A percentile compares a stretch with the other conserved stretches of the same genome.
phyloP scores from a whole-genome alignment of 1,140 invertebrate species.

The Brachionus plicatilis region DNA sequence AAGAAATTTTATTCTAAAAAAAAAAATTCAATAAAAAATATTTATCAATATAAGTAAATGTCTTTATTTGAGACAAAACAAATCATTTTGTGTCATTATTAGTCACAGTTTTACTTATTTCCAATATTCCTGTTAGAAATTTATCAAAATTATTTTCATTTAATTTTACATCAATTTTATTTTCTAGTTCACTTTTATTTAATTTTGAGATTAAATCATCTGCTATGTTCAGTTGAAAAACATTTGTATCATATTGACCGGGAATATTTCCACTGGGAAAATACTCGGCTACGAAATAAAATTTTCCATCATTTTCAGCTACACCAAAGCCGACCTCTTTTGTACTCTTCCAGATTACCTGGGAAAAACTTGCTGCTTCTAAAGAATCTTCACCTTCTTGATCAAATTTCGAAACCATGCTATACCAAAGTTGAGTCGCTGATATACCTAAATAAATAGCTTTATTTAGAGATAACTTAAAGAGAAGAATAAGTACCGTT shows the following conservation, averaged over 20 bases:
- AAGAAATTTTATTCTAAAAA: too few relatives aligned
- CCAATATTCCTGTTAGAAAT: background rate
- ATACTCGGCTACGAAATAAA: constrained; percentile 71
- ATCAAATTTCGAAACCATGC: constrained; percentile 69
- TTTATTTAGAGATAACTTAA: constrained; percentile 61
- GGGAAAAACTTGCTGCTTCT: constrained; percentile 78
- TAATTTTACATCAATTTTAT: background rate
- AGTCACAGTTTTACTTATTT: background rate
- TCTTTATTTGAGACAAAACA: background rate
- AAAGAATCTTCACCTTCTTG: constrained; percentile 68
- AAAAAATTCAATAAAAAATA: background rate
- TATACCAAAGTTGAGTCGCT: constrained; percentile 76
- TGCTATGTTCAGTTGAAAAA: constrained; percentile 61
- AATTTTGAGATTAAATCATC: background rate
- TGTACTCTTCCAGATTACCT: constrained; percentile 78
- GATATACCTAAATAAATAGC: background rate
- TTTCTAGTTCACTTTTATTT: background rate
- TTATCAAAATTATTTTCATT: background rate
- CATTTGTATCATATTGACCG: constrained; percentile 70
- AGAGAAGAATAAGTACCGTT: constrained; percentile 55
- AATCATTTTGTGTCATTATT: background rate
- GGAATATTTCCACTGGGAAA: constrained; percentile 70
- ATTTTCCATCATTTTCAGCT: constrained; percentile 65
- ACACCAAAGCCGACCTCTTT: constrained; percentile 74
- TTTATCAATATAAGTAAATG: background rate